Evolutionary conservation across 1,140 invertebrate species (phyloP).

Genomic region (Heliconius himera): DNA sequence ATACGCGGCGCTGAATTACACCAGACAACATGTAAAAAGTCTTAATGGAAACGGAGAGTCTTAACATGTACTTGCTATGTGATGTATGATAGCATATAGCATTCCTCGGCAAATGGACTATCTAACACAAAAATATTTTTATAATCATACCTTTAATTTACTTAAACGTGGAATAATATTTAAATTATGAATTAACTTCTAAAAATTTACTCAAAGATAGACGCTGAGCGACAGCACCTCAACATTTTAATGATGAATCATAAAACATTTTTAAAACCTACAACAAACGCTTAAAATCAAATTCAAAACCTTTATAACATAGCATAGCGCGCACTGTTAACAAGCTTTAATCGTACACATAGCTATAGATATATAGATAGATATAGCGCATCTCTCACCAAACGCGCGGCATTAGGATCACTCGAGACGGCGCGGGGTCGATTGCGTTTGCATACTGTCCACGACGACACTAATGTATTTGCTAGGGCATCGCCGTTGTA

Average conservation of each 20-base stretch:
- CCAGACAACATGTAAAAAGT: background rate
- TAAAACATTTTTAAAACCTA: background rate
- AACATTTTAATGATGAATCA: too few species aligned
- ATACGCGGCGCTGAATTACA: background rate
- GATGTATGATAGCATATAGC: too few species aligned
- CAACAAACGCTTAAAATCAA: background rate
- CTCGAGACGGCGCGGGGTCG: conserved; percentile 56
- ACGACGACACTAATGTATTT: conserved; percentile 58
- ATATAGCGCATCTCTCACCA: conserved; percentile 20
- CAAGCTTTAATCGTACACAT: background rate
- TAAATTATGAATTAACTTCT: too few species aligned
- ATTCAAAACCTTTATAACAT: background rate
- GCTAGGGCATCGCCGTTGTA: conserved; percentile 53
- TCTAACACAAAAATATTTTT: too few species aligned
- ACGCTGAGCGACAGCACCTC: too few species aligned
- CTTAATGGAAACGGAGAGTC: too few species aligned
- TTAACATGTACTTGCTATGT: too few species aligned
- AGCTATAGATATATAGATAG: too few species aligned
- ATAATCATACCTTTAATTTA: too few species aligned
- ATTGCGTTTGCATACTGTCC: conserved; percentile 56
- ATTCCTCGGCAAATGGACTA: too few species aligned
- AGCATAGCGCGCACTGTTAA: conserved; percentile 1
- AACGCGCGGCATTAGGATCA: conserved; percentile 45
- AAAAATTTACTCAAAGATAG: too few species aligned
- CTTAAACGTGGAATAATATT: too few species aligned